Evolutionary conservation across 2,888 invertebrate species (phyloP).

Genomic region (Sinodicranocentrus sp.): DNA sequence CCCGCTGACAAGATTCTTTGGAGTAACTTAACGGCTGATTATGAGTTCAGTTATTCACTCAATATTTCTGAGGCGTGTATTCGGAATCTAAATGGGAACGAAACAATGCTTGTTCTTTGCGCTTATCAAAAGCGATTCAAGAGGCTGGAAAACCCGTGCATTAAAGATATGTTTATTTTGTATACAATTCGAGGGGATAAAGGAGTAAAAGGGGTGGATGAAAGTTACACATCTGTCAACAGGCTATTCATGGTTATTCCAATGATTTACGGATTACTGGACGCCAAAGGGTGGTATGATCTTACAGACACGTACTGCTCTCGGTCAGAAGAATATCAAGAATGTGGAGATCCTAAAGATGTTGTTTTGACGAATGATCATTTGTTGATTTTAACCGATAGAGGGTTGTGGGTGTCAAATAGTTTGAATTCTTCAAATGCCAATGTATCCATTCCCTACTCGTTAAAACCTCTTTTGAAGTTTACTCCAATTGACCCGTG

Average conservation of each 20-base stretch:
- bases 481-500: slow-evolving; percentile 69
- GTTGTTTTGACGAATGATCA: slow-evolving; percentile 66
- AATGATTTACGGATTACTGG: slow-evolving; percentile 14
- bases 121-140: slow-evolving; percentile 14
- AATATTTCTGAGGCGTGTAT: neutral
- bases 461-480: slow-evolving; percentile 56
- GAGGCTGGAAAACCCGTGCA: slow-evolving; percentile 33
- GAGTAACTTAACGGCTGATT: slow-evolving; percentile 22
- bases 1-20: neutral
- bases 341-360: slow-evolving; percentile 56
- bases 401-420: slow-evolving; percentile 62
- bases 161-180: slow-evolving; percentile 46
- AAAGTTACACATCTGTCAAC: neutral
- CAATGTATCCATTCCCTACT: slow-evolving; percentile 22
- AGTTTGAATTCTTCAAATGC: slow-evolving; percentile 45
- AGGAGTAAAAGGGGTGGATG: neutral
- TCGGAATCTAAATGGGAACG: too few species aligned
- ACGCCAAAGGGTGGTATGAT: slow-evolving; percentile 21
- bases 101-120: too few species aligned
- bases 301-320: slow-evolving; percentile 37
- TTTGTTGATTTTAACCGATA: slow-evolving; percentile 59
- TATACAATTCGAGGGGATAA: neutral
- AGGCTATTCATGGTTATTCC: neutral
- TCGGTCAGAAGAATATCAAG: neutral
- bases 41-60: neutral